These are phyloP conservation scores for Mormyrops boulengeri DNA, from an alignment of 2,797 vertebrate genomes.

Conservation along the genomic window DNA sequence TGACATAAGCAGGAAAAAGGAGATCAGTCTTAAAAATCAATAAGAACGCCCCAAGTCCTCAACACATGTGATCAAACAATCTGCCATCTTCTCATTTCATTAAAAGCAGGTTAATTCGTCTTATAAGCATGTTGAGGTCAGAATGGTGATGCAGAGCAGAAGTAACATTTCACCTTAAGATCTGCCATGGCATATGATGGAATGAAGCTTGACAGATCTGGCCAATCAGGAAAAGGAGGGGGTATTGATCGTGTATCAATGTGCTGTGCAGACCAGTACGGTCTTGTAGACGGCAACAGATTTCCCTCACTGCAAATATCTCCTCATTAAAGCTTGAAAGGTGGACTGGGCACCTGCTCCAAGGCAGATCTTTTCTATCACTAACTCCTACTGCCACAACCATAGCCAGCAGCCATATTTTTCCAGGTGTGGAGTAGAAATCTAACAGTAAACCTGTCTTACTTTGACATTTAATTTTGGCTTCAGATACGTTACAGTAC, in stretches of 20 bases:
- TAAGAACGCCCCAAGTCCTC: background rate
- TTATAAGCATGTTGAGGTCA: background rate
- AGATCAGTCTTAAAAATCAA: background rate
- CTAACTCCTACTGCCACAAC: background rate
- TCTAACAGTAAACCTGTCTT: constrained; percentile 24
- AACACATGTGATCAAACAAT: background rate
- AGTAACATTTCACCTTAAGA: background rate
- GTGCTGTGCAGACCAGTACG: background rate
- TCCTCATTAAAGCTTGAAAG: background rate
- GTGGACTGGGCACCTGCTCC: background rate
- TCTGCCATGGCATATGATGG: background rate
- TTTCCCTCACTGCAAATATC: background rate
- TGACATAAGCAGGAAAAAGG: background rate
- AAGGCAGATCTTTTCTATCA: background rate
- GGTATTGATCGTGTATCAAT: too few relatives aligned
- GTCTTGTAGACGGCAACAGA: background rate
- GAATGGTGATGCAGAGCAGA: background rate
- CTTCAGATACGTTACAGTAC: constrained; percentile 19
- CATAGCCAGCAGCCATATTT: background rate
- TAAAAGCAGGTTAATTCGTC: background rate
- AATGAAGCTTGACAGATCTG: background rate
- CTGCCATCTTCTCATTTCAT: background rate
- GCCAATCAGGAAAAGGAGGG: background rate
- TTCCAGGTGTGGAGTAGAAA: background rate
- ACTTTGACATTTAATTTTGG: constrained; percentile 21